Evolutionary conservation across 2,797 vertebrate genomes (phyloP).

Genomic region (Moxostoma hubbsi): DNA sequence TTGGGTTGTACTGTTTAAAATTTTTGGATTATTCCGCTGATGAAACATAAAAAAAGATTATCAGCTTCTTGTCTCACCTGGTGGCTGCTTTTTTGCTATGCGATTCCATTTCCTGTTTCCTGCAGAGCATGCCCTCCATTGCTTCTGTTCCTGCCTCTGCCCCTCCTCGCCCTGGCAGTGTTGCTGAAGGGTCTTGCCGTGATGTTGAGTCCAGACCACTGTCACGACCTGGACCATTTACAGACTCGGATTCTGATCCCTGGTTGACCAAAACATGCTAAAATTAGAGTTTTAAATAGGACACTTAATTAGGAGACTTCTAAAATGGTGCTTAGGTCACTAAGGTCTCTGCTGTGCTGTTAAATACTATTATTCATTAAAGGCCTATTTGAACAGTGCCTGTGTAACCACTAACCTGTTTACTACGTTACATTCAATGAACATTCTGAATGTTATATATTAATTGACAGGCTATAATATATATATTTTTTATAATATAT

Average conservation of each 20-base stretch:
- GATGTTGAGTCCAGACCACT: slow-evolving; percentile 77
- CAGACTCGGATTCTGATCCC: slow-evolving; percentile 82
- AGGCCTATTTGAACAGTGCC: neutral
- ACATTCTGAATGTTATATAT: too few relatives aligned
- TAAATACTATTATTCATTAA: neutral
- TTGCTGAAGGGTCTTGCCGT: slow-evolving; percentile 77
- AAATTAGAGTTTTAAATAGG: neutral
- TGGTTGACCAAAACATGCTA: slow-evolving; percentile 57
- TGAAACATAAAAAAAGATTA: too few relatives aligned
- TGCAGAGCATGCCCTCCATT: slow-evolving; percentile 87
- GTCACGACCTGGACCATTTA: slow-evolving; percentile 80
- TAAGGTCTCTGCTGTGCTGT: neutral
- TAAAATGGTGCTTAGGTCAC: neutral
- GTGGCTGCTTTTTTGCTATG: slow-evolving; percentile 89
- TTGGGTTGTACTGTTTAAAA: too few relatives aligned
- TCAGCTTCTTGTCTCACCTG: slow-evolving; percentile 74
- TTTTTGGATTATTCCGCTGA: too few relatives aligned
- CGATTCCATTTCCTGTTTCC: slow-evolving; percentile 95
- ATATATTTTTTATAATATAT: too few relatives aligned
- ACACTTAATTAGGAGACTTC: neutral
- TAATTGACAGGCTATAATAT: too few relatives aligned
- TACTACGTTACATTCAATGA: neutral
- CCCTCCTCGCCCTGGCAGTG: slow-evolving; percentile 76
- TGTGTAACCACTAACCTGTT: neutral
- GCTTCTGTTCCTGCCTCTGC: slow-evolving; percentile 78